phyloP scores from a whole-genome alignment of 2,888 invertebrate species.

The Epiblema foenella region DNA sequence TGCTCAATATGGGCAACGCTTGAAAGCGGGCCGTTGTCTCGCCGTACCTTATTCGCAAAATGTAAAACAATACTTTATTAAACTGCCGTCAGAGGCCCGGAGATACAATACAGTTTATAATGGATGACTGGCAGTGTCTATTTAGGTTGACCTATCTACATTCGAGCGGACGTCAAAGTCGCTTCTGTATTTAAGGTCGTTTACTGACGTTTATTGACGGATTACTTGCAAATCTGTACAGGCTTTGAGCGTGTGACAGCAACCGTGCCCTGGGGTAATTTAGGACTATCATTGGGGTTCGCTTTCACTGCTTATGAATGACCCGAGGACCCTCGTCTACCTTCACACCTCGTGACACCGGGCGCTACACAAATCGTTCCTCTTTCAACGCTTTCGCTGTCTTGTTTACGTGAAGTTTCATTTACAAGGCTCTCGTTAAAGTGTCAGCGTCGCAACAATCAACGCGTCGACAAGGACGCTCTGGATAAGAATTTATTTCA shows the following conservation, averaged over 20 bases:
- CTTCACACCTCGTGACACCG: constrained; percentile 64
- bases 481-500: constrained; percentile 55
- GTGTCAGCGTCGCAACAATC: constrained; percentile 59
- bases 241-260: constrained; percentile 55
- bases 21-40: constrained; percentile 37
- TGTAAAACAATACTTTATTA: constrained; percentile 41
- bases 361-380: constrained; percentile 69
- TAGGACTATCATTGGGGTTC: constrained; percentile 68
- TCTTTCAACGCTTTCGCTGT: constrained; percentile 70
- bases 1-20: constrained; percentile 44
- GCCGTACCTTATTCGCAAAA: constrained; percentile 30
- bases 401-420: constrained; percentile 70
- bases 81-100: constrained; percentile 24
- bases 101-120: constrained; percentile 37
- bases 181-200: constrained; percentile 60
- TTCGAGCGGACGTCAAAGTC: constrained; percentile 65
- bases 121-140: constrained; percentile 46
- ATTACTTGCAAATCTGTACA: constrained; percentile 67
- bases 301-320: constrained; percentile 78
- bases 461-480: constrained; percentile 52
- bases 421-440: constrained; percentile 67
- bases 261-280: constrained; percentile 64
- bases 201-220: constrained; percentile 62
- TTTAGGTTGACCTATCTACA: constrained; percentile 53
- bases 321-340: constrained; percentile 63